phyloP scores from a whole-genome alignment of 2,888 invertebrate genomes.

The Limulus polyphemus region DNA sequence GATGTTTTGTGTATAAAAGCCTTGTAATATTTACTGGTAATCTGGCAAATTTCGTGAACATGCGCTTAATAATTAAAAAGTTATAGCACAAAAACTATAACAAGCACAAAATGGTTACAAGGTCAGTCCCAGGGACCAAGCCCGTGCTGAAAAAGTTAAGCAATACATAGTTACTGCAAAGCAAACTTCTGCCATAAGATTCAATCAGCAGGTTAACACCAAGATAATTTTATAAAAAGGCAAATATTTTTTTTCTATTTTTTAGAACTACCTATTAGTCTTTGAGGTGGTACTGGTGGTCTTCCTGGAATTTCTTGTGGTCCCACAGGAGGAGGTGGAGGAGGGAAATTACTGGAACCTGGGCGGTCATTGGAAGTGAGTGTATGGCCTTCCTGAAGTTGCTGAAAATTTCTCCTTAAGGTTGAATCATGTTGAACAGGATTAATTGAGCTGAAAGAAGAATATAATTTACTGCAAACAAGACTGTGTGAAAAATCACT shows the following conservation, averaged over 20 bases:
- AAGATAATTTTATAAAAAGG: not conserved
- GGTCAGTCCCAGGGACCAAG: too few species aligned
- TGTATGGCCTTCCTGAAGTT: slow-evolving; percentile 13
- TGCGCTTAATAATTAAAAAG: too few species aligned
- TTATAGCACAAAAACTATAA: too few species aligned
- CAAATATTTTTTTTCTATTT: not conserved
- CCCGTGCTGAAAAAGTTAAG: too few species aligned
- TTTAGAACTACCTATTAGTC: slow-evolving; percentile 15
- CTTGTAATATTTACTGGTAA: too few species aligned
- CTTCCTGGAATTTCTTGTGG: slow-evolving; percentile 14
- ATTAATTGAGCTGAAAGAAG: slow-evolving; percentile 13
- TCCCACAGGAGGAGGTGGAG: slow-evolving; percentile 6
- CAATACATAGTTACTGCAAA: too few species aligned
- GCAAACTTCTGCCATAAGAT: too few species aligned
- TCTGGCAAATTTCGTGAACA: too few species aligned
- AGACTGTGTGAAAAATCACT: not conserved
- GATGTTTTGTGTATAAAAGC: too few species aligned
- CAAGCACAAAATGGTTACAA: too few species aligned
- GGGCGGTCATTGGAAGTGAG: slow-evolving; percentile 13
- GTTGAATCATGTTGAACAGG: slow-evolving; percentile 17
- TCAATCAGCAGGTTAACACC: too few species aligned
- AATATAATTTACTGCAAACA: not conserved
- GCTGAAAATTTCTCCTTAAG: slow-evolving; percentile 17
- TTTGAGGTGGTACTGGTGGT: slow-evolving; percentile 22
- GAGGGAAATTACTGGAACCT: not conserved